Conservation (phyloP, 1,140 invertebrate species). For the Scaptodrosophila lebanonensis region DNA sequence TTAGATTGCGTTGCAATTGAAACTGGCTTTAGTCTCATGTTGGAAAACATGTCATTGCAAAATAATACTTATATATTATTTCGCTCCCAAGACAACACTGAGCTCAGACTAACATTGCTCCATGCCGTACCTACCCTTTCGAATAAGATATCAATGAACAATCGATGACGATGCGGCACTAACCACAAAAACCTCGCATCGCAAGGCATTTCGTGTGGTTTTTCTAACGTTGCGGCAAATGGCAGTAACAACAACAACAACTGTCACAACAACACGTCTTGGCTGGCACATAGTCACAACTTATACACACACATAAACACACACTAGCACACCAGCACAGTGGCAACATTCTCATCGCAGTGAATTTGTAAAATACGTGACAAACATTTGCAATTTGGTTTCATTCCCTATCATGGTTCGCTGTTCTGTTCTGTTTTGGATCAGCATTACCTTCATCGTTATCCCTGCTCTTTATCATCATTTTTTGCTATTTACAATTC, state of each 20-base stretch:
- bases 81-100: no score
- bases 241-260: constrained; percentile 22
- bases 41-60: no score
- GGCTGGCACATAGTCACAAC: constrained; percentile 2
- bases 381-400: constrained; percentile 71
- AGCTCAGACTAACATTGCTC: no score
- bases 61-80: no score
- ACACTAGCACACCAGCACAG: constrained; percentile 25
- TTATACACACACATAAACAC: constrained; percentile 30
- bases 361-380: constrained; percentile 76
- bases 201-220: constrained; percentile 7
- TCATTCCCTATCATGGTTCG: constrained; percentile 9
- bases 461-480: constrained; percentile 3
- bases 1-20: no score
- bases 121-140: no score
- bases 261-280: constrained; percentile 46
- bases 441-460: constrained; percentile 9
- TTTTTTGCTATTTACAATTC: constrained; percentile 67
- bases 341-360: constrained; percentile 54
- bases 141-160: constrained; percentile 71
- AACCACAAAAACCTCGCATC: constrained; percentile 26
- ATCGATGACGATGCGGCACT: constrained; percentile 56
- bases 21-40: no score
- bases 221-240: background rate
- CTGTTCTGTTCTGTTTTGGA: background rate